These are phyloP conservation scores for Maniola jurtina DNA, from an alignment of 1,140 invertebrate species.

Conservation along the genomic window DNA sequence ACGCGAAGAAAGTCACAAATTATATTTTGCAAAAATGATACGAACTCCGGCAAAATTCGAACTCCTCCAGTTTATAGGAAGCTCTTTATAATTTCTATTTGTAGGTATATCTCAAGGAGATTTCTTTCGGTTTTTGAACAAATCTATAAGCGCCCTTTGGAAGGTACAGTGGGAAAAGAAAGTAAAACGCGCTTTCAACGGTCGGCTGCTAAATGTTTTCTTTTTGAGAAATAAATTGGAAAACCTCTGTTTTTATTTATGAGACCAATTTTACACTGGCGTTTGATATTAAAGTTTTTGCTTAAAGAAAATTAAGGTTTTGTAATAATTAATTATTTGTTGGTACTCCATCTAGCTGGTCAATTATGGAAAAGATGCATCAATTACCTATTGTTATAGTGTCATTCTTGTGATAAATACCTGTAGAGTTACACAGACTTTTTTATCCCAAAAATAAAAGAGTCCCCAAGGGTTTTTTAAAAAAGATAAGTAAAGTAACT, in stretches of 20 bases:
- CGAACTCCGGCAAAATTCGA: neutral
- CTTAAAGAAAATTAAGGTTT: neutral
- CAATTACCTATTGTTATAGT: too few relatives aligned
- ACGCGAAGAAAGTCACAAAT: too few relatives aligned
- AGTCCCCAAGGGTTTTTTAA: too few relatives aligned
- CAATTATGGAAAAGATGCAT: too few relatives aligned
- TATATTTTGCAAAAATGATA: too few relatives aligned
- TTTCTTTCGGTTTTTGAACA: slow-evolving; percentile 33
- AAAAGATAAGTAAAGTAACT: too few relatives aligned
- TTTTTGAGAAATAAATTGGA: slow-evolving; percentile 43
- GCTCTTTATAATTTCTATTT: slow-evolving; percentile 17
- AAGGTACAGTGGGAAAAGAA: slow-evolving; percentile 32
- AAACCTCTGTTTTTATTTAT: slow-evolving; percentile 34
- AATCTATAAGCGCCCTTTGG: slow-evolving; percentile 41
- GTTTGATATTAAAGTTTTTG: neutral
- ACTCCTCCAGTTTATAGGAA: neutral
- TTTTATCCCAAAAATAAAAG: too few relatives aligned
- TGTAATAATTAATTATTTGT: too few relatives aligned
- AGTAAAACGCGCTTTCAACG: slow-evolving; percentile 37
- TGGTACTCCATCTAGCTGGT: too few relatives aligned
- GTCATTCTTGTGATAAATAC: too few relatives aligned
- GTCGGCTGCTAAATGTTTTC: slow-evolving; percentile 43
- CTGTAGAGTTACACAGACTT: too few relatives aligned
- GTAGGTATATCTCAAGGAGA: slow-evolving; percentile 18
- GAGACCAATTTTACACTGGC: slow-evolving; percentile 13